Evolutionary conservation across 1,140 invertebrate species (phyloP).

Genomic region (Drosophila triauraria): DNA sequence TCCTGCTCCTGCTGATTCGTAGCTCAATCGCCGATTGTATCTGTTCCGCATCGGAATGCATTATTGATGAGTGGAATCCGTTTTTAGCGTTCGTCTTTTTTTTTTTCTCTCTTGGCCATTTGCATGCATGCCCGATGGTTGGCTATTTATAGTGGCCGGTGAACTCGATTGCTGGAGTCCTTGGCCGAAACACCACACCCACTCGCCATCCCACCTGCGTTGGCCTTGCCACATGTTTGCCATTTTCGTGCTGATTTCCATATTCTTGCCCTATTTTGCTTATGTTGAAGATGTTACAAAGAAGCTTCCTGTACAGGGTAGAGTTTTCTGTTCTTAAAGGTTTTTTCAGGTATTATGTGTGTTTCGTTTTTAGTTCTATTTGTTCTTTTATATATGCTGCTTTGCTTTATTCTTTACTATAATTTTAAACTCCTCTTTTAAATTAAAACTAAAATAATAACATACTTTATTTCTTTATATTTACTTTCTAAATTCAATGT

Average conservation of each 20-base stretch:
- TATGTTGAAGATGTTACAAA: background rate
- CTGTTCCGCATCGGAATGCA: slow-evolving; percentile 56
- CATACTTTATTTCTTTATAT: too few species aligned
- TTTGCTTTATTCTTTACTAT: too few species aligned
- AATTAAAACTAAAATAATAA: too few species aligned
- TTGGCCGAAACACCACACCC: slow-evolving; percentile 18
- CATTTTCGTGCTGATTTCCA: slow-evolving; percentile 48
- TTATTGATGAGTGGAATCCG: slow-evolving; percentile 65
- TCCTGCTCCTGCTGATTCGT: slow-evolving; percentile 13
- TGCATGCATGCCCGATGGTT: slow-evolving; percentile 52
- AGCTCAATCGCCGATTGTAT: slow-evolving; percentile 28
- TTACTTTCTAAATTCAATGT: background rate
- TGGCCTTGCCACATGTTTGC: slow-evolving; percentile 53
- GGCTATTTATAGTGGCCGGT: slow-evolving; percentile 57
- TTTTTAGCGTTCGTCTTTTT: slow-evolving; percentile 31
- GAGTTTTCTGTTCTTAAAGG: background rate
- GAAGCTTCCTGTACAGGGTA: too few species aligned
- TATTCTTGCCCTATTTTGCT: background rate
- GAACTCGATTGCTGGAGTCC: slow-evolving; percentile 50
- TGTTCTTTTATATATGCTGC: too few species aligned
- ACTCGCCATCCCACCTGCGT: background rate
- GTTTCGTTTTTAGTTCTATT: too few species aligned
- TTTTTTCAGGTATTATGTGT: background rate
- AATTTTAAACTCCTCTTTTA: too few species aligned
- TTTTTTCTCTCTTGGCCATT: slow-evolving; percentile 30